Evolutionary conservation across 2,113 vertebrate genomes (phyloP), one percentile per base, ranked within the genome.

Genomic region (Pedetes capensis): DNA sequence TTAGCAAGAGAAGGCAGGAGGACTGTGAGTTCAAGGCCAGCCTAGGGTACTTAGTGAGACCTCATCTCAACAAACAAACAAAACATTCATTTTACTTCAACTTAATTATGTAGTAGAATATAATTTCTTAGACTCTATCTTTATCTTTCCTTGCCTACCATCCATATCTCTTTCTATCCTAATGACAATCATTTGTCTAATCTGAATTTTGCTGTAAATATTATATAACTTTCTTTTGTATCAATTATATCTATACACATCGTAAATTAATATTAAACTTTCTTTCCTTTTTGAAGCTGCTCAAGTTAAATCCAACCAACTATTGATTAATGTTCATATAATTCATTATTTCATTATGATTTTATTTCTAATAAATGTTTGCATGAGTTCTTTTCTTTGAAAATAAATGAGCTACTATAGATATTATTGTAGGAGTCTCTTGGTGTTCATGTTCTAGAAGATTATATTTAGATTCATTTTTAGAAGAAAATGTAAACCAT

Each of bases 141-240:
- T 29, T 7, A 39, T 23, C 8, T 59, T 42, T 27, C 12, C 8
- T 93, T 44, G 13, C 3, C 6, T 6, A 23, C 5, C 12, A 8
- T 61, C 39, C 1, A 32, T 6, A 55, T 25, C 11, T n/a, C 3
- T 76, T 3, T 20, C 1, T 71, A 22, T 16, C 0, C 8, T 61
- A 55, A 32, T 32, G 18, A 1, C 1, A 57, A 42, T 42, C 2
- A 74, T 8, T 53, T 32, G 18, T 66, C 6, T 93, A 74, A 6
- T 74, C 2, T 89, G 3, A 76, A 10, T 14, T 64, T 89, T 71
- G 3, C 51, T 7, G 25, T 87, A 32, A 79, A 12, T n/a, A n/a
- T n/a, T n/a, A n/a, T n/a, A n/a, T 51, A 12, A 20, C 1, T 75
- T 81, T 71, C 34, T 18, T 75, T 87, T 82, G 34, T 23, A 42